Percentiles rank a stretch among this genome's conserved stretches.
These are phyloP conservation scores for Serilophus lunatus DNA, from an alignment of 2,113 vertebrate species.

Conservation along the genomic window DNA sequence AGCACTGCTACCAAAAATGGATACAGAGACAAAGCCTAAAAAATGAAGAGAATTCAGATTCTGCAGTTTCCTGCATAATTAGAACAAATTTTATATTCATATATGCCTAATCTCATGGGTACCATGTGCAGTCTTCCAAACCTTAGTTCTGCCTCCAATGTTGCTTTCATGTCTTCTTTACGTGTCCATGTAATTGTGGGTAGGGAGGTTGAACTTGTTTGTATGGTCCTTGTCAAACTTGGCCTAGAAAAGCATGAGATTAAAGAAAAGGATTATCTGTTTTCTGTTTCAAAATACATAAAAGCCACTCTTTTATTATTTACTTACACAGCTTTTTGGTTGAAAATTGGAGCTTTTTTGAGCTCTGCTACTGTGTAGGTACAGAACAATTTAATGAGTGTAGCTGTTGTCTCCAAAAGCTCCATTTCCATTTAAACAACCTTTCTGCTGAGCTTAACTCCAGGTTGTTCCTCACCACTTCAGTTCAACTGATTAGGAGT, in stretches of 20 bases:
- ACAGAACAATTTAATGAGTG: neutral
- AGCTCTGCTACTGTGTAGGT: neutral
- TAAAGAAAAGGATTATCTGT: neutral
- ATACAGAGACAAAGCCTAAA: neutral
- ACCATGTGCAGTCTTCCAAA: neutral
- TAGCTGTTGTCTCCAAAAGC: neutral
- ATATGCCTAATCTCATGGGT: neutral
- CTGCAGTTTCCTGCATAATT: neutral
- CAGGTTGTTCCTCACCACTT: neutral
- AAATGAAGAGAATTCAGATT: neutral
- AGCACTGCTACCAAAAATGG: neutral
- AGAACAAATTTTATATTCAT: neutral
- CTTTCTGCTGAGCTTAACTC: neutral
- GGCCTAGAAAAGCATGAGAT: neutral
- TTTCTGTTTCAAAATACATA: neutral
- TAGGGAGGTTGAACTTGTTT: neutral
- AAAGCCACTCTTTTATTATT: neutral
- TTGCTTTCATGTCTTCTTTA: neutral
- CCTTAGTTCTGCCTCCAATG: neutral
- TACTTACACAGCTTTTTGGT: neutral
- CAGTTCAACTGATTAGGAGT: neutral
- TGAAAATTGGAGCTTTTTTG: neutral
- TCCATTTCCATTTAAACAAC: neutral
- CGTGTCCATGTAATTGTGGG: neutral
- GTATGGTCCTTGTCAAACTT: neutral